Conservation (phyloP, 2,888 invertebrate species). For the Exephanes ischioxanthus region DNA sequence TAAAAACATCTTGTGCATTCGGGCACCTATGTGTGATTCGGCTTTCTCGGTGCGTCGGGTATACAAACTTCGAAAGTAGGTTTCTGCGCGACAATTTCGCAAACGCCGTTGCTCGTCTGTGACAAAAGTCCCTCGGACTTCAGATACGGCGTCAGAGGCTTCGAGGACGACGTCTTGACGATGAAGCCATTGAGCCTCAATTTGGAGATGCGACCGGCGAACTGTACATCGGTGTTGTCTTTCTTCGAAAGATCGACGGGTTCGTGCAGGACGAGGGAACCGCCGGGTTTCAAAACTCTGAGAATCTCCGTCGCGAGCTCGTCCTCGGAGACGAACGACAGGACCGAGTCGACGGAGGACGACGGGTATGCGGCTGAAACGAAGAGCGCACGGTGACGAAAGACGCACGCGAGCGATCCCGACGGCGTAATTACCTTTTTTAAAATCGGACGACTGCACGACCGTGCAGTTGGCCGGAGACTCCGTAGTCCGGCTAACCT, state of each 20-base stretch:
- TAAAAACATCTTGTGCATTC: too few species aligned
- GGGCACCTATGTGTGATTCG: too few species aligned
- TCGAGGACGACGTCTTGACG: constrained; percentile 75
- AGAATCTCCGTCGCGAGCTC: constrained; percentile 87
- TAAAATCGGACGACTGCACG: constrained; percentile 56
- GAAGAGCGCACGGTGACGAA: neutral
- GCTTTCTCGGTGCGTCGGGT: neutral
- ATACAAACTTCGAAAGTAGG: constrained; percentile 79
- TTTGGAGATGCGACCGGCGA: constrained; percentile 84
- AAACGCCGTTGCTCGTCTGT: constrained; percentile 64
- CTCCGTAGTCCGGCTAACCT: constrained; percentile 63
- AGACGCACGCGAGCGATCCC: neutral
- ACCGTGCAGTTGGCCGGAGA: constrained; percentile 54
- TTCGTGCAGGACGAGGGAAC: constrained; percentile 87
- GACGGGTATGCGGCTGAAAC: constrained; percentile 86
- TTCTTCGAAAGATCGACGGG: constrained; percentile 77
- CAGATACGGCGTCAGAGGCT: constrained; percentile 48
- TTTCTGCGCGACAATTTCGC: constrained; percentile 78
- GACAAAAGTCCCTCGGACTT: constrained; percentile 57
- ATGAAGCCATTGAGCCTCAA: constrained; percentile 90
- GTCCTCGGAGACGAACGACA: constrained; percentile 85
- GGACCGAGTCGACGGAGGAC: constrained; percentile 88
- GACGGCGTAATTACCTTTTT: constrained; percentile 49
- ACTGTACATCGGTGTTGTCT: constrained; percentile 55
- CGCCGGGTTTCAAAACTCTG: constrained; percentile 88